These are phyloP conservation scores for Troides aeacus DNA, from an alignment of 2,888 invertebrate species.

Conservation along the genomic window DNA sequence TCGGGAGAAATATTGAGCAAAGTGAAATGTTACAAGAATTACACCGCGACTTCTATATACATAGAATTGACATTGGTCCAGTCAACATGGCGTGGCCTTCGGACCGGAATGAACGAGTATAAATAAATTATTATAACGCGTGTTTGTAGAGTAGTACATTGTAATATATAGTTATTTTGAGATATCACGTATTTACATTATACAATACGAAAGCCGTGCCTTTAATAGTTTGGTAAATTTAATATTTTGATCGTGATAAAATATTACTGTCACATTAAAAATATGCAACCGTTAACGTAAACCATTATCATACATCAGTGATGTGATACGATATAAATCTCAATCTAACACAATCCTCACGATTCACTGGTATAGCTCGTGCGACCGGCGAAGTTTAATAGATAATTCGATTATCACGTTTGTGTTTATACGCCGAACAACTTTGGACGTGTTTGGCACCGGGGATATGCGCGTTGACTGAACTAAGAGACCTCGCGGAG, in stretches of 20 bases:
- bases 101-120: constrained; percentile 36
- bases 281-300: constrained; percentile 7
- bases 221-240: constrained; percentile 5
- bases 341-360: constrained; percentile 9
- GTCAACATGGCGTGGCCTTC: constrained; percentile 41
- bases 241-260: constrained; percentile 5
- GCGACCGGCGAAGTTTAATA: constrained; percentile 21
- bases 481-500: constrained; percentile 46
- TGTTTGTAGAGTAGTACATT: constrained; percentile 30
- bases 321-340: neutral
- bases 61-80: constrained; percentile 39
- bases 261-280: neutral
- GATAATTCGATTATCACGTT: constrained; percentile 13
- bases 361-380: constrained; percentile 9
- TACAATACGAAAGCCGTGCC: neutral
- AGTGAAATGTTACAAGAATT: constrained; percentile 21
- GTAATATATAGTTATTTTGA: constrained; percentile 27
- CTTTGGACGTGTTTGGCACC: constrained; percentile 36
- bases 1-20: too few relatives aligned
- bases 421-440: constrained; percentile 16
- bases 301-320: neutral
- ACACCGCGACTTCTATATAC: constrained; percentile 24
- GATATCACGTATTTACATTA: neutral
- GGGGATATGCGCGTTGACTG: constrained; percentile 64
- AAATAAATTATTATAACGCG: constrained; percentile 35